Conservation (phyloP, 2,888 invertebrate genomes). For the Diarsia dahlii region DNA sequence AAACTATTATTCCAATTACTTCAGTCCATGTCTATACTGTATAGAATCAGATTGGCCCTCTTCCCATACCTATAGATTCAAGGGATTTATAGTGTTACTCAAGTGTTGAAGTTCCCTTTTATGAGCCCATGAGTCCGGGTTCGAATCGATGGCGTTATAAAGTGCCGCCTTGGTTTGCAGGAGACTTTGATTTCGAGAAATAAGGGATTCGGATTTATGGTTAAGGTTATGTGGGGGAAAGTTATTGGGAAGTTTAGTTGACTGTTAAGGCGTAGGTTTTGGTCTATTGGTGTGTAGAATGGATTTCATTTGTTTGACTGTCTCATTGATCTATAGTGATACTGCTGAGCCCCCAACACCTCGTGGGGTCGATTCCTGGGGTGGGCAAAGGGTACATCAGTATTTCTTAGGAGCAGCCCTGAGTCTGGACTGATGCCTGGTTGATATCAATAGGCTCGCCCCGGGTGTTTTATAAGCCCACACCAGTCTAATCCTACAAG, state of each 20-base stretch:
- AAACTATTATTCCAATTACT: neutral
- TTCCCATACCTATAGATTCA: slow-evolving; percentile 40
- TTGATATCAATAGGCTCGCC: too few relatives aligned
- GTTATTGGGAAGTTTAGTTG: neutral
- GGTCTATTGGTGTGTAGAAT: neutral
- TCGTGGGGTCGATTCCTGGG: neutral
- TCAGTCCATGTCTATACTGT: slow-evolving; percentile 24
- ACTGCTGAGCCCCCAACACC: neutral
- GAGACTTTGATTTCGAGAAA: slow-evolving; percentile 54
- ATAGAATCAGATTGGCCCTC: slow-evolving; percentile 24
- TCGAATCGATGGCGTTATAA: slow-evolving; percentile 59
- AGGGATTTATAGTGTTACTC: slow-evolving; percentile 68
- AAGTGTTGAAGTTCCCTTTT: slow-evolving; percentile 68
- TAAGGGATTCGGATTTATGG: slow-evolving; percentile 30
- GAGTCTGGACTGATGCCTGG: too few relatives aligned
- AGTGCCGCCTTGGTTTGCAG: slow-evolving; percentile 42
- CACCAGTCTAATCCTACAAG: too few relatives aligned
- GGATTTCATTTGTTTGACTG: neutral
- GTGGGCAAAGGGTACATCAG: neutral
- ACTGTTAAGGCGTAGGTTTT: neutral
- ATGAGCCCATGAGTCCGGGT: slow-evolving; percentile 64
- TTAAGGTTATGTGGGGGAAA: neutral
- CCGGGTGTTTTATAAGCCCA: too few relatives aligned
- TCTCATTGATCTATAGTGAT: neutral
- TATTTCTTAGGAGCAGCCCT: neutral